phyloP scores from a whole-genome alignment of 2,113 vertebrate genomes.

The Thalassoma bifasciatum region DNA sequence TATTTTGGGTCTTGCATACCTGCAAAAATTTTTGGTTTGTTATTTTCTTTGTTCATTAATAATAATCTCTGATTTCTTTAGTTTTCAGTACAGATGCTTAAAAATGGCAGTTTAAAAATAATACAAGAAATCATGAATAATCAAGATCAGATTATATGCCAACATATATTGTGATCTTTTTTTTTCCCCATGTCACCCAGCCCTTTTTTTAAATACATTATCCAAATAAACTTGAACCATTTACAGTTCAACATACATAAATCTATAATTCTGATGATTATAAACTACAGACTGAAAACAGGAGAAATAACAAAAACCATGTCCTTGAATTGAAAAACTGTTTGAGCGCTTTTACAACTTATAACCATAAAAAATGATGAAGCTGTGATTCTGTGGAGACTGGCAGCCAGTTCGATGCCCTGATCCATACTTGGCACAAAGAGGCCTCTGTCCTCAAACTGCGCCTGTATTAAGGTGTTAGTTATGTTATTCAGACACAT shows the following conservation, averaged over 20 bases:
- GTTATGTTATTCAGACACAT: constrained; percentile 3
- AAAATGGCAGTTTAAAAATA: too few relatives aligned
- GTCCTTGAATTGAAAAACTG: constrained; percentile 46
- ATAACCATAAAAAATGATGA: constrained; percentile 50
- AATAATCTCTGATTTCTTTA: too few relatives aligned
- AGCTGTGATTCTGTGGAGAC: constrained; percentile 53
- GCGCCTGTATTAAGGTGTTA: constrained; percentile 16
- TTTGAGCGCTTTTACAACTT: constrained; percentile 13
- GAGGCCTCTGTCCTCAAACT: constrained; percentile 28
- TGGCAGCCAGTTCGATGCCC: constrained; percentile 49
- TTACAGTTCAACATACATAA: background rate
- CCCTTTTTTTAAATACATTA: constrained; percentile 2
- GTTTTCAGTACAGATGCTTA: too few relatives aligned
- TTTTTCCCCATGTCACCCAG: too few relatives aligned
- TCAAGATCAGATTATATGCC: too few relatives aligned
- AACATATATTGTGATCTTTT: too few relatives aligned
- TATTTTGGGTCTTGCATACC: too few relatives aligned
- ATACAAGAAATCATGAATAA: too few relatives aligned
- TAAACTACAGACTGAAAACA: constrained; percentile 21
- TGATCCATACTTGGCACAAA: constrained; percentile 34
- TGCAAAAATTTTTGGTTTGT: too few relatives aligned
- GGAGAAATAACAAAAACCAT: constrained; percentile 15
- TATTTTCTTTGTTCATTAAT: too few relatives aligned
- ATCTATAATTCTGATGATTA: background rate
- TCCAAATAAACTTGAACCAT: background rate